Percentiles rank a stretch among this genome's conserved stretches.
Evolutionary conservation across 2,888 invertebrate genomes (phyloP).

Genomic region (Ecliptopera silaceata): DNA sequence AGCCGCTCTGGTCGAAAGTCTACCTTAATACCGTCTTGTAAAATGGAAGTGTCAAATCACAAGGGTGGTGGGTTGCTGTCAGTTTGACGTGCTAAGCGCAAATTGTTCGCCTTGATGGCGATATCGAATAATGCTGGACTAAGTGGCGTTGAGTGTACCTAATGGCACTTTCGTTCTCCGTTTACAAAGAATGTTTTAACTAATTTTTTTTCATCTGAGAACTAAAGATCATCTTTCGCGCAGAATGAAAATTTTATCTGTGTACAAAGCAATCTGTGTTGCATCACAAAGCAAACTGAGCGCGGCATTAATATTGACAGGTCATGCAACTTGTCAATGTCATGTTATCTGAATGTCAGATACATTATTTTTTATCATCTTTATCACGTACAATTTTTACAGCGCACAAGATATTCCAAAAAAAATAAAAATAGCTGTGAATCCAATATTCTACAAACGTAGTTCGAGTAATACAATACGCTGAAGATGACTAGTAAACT

Average conservation of each 20-base stretch:
- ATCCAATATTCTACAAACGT: constrained; percentile 10
- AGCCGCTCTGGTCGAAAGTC: too few species aligned
- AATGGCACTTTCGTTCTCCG: constrained; percentile 35
- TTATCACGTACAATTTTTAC: not conserved
- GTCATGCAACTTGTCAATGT: constrained; percentile 11
- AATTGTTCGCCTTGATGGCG: constrained; percentile 43
- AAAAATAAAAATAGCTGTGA: constrained; percentile 1
- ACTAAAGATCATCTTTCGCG: not conserved
- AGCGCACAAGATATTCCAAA: not conserved
- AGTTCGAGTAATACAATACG: constrained; percentile 26
- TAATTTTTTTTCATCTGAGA: not conserved
- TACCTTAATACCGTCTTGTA: constrained; percentile 20
- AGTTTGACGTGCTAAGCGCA: constrained; percentile 40
- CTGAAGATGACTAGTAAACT: constrained; percentile 18
- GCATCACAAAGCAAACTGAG: not conserved
- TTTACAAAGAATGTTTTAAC: not conserved
- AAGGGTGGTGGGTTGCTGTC: constrained; percentile 30
- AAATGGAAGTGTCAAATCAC: constrained; percentile 24
- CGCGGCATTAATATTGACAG: not conserved
- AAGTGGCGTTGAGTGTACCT: constrained; percentile 43
- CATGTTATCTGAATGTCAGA: constrained; percentile 8
- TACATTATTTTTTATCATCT: not conserved
- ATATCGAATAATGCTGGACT: constrained; percentile 48
- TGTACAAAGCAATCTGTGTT: too few species aligned
- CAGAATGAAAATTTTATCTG: not conserved